Percentiles rank a stretch among this genome's conserved stretches.
phyloP scores from a whole-genome alignment of 2,888 invertebrate species.

The Lepidocyrtinus sp. region DNA sequence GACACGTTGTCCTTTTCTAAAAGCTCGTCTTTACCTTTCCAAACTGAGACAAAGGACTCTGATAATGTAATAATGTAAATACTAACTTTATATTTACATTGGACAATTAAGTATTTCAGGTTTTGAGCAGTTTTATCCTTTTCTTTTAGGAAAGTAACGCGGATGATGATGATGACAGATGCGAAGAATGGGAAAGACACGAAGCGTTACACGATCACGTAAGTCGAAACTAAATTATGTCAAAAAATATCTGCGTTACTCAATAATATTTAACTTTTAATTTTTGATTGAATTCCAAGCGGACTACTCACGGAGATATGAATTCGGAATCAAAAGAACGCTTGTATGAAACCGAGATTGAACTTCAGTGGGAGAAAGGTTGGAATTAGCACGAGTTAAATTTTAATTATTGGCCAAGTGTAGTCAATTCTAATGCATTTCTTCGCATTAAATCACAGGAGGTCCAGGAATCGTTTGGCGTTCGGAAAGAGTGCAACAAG shows the following conservation, averaged over 20 bases:
- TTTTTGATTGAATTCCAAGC: too few species aligned
- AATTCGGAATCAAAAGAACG: conserved; percentile 73
- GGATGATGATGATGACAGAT: conserved; percentile 72
- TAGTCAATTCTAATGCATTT: neutral
- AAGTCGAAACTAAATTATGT: conserved; percentile 63
- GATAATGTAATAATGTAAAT: conserved; percentile 47
- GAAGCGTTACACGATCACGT: conserved; percentile 75
- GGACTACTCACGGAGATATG: conserved; percentile 64
- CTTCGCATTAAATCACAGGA: too few species aligned
- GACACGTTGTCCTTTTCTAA: conserved; percentile 33
- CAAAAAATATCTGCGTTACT: neutral
- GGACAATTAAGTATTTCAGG: too few species aligned
- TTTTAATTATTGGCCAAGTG: neutral
- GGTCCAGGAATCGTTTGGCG: conserved; percentile 77
- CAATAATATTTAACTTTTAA: neutral
- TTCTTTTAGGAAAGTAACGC: conserved; percentile 70
- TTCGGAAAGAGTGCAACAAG: too few species aligned
- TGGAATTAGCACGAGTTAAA: neutral
- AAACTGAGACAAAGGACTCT: conserved; percentile 48
- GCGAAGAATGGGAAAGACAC: conserved; percentile 76
- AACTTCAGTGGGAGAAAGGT: conserved; percentile 77
- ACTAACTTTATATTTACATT: too few species aligned
- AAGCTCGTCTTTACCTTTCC: neutral
- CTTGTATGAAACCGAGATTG: conserved; percentile 73
- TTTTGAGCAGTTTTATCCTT: too few species aligned